These are phyloP conservation scores for Amaurobius ferox DNA, from an alignment of 2,888 invertebrate genomes.

Conservation along the genomic window DNA sequence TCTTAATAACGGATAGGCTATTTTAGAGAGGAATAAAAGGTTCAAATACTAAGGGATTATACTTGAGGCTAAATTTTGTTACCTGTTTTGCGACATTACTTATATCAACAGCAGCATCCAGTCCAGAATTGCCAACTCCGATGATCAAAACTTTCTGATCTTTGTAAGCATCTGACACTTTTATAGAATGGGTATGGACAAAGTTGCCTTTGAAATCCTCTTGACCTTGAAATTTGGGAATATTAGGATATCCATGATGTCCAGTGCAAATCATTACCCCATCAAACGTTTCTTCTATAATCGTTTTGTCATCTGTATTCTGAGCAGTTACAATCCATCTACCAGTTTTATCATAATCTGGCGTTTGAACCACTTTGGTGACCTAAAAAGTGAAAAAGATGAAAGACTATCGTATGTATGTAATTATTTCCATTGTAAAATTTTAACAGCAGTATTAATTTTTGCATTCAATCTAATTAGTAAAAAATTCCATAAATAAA, in stretches of 20 bases:
- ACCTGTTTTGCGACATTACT: conserved; percentile 76
- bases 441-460: too few species aligned
- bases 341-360: conserved; percentile 69
- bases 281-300: conserved; percentile 75
- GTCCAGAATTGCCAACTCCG: conserved; percentile 79
- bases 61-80: too few species aligned
- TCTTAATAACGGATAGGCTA: too few species aligned
- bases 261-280: conserved; percentile 79
- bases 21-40: too few species aligned
- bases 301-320: background rate
- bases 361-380: background rate
- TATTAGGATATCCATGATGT: conserved; percentile 78
- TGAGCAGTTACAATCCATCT: conserved; percentile 45
- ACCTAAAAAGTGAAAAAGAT: conserved; percentile 71
- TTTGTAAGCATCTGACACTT: conserved; percentile 71
- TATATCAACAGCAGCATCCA: conserved; percentile 77
- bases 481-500: too few species aligned
- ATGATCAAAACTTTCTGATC: conserved; percentile 78
- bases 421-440: too few species aligned
- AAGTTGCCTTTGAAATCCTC: conserved; percentile 75
- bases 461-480: too few species aligned
- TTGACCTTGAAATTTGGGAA: conserved; percentile 78
- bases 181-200: conserved; percentile 74
- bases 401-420: too few species aligned
- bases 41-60: too few species aligned